Base-by-base conservation (phyloP, 2,797 vertebrate species). In the Tokudaia muenninki region DNA sequence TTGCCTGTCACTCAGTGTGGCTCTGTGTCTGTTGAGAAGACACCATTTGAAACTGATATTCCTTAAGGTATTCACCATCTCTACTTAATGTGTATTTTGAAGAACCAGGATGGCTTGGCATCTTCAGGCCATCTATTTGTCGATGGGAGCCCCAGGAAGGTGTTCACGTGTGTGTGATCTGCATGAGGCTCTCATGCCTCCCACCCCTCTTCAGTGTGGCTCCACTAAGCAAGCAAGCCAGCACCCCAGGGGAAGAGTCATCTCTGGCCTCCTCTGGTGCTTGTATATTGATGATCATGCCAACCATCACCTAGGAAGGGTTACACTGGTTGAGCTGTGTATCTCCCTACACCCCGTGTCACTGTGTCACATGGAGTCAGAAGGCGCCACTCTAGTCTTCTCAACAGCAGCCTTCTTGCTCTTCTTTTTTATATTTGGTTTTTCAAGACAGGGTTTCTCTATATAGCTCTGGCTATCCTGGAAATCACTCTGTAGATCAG, bases 111-210 rank as follows among this genome's bases (percentile, higher is more conserved):
- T 12, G 14, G 8, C 21, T 9, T 63, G 44, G n/a, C 6, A 14
- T 87, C 47, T 90, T 77, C 4, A 26, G 44, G 41, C 37, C 31
- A 2, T 8, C 57, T 34, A 37, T 26, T 8, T 47, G 87, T 1
- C 0, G 16, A 17, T 81, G 12, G 16, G 59, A 50, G 29, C 17
- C 17, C 17, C 29, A 84, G 31, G 78, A 80, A 79, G 44, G 50
- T 26, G 0, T 14, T 72, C 4, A 1, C 17, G 0, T 34, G 34
- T 37, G 34, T 2, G 3, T 4, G n/a, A 52, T 8, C 70, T 65
- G 37, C 14, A 19, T 26, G 17, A 81, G 31, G 22, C 37, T 63
- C 55, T 63, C 31, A 72, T 2, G 0, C 6, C 57, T 44, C 29
- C 14, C 29, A 4, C 10, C 26, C 29, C 34, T 22, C 16, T 31